Conservation (phyloP, 2,888 invertebrate genomes). For the Malthinus flaveolus region DNA sequence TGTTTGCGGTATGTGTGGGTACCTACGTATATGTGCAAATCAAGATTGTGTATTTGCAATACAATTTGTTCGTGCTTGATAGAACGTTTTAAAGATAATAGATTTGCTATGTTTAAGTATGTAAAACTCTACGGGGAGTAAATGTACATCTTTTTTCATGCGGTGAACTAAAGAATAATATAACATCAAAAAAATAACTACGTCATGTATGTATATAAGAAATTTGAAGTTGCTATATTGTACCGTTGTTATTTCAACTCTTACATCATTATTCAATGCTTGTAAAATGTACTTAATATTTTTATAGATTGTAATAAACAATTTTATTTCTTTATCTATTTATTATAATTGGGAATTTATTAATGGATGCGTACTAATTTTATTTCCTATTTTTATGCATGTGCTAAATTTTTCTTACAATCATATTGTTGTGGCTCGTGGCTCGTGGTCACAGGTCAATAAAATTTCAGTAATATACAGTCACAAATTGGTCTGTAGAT, state of each 20-base stretch:
- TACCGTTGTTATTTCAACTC: conserved; percentile 23
- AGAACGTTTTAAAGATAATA: conserved; percentile 33
- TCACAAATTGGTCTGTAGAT: no score
- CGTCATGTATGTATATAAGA: conserved; percentile 25
- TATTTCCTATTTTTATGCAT: no score
- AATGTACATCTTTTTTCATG: conserved; percentile 29
- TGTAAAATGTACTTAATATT: conserved; percentile 14
- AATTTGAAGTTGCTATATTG: conserved; percentile 21
- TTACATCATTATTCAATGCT: conserved; percentile 18
- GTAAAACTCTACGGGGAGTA: conserved; percentile 38
- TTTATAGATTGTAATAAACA: conserved; percentile 22
- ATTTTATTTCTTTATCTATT: conserved; percentile 1
- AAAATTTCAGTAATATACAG: no score
- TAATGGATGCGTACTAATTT: no score
- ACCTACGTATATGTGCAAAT: conserved; percentile 19
- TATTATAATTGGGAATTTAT: no score
- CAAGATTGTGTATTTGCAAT: conserved; percentile 23
- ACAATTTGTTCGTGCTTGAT: conserved; percentile 32
- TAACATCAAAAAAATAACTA: conserved; percentile 14
- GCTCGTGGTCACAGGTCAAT: no score
- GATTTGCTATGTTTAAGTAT: conserved; percentile 37
- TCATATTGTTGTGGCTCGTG: no score
- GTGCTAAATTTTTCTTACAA: no score
- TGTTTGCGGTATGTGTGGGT: neutral
- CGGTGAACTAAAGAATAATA: conserved; percentile 19